A percentile compares a stretch with the other conserved stretches of the same genome.
Conservation (phyloP, 2,113 vertebrate species). For the Oxyruncus cristatus region DNA sequence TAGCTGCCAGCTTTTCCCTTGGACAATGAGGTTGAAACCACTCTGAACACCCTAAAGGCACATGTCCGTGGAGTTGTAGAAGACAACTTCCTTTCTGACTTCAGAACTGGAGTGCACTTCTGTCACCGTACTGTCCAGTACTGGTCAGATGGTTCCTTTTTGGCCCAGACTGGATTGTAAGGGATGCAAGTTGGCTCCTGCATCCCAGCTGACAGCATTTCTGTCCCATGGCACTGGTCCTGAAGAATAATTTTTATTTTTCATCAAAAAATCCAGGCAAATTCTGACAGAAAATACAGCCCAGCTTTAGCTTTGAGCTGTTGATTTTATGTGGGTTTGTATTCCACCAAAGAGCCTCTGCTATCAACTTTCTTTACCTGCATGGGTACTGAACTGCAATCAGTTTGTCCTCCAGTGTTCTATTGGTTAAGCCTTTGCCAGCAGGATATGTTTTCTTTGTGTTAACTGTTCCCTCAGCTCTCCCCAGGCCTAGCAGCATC, state of each 20-base stretch:
- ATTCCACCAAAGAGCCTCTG: not conserved
- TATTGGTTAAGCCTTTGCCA: not conserved
- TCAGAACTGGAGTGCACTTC: not conserved
- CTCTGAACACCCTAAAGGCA: too few species aligned
- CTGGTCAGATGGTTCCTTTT: not conserved
- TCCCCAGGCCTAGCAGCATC: not conserved
- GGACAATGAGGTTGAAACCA: accelerated
- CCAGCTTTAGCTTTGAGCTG: not conserved
- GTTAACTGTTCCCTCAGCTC: not conserved
- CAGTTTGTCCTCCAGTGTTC: not conserved
- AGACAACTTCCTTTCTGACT: not conserved
- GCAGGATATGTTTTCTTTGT: accelerated
- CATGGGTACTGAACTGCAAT: not conserved
- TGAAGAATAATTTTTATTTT: not conserved
- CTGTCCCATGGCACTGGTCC: not conserved
- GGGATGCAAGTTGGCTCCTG: not conserved
- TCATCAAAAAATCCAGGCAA: not conserved
- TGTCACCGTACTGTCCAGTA: accelerated
- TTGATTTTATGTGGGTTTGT: not conserved
- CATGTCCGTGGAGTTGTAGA: not conserved
- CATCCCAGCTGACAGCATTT: not conserved
- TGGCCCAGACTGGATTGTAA: not conserved
- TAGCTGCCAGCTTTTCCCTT: not conserved
- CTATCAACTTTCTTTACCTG: not conserved
- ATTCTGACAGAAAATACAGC: not conserved